These are phyloP conservation scores for Champsocephalus gunnari DNA, from an alignment of 2,797 vertebrate genomes.

Conservation along the genomic window DNA sequence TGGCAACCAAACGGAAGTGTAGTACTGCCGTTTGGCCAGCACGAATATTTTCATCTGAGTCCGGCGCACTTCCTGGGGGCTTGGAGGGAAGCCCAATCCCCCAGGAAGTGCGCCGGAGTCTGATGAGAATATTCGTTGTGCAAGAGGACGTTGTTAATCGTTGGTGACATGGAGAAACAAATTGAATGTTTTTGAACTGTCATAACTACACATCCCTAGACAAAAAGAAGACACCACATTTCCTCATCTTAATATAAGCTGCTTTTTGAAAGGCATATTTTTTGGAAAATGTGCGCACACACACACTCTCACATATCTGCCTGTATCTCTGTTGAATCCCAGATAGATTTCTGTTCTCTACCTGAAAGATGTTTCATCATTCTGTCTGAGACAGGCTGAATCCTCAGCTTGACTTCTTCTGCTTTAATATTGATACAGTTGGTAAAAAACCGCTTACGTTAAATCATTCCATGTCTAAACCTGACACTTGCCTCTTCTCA, in stretches of 20 bases:
- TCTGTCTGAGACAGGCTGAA: slow-evolving; percentile 12
- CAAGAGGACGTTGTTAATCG: slow-evolving; percentile 9
- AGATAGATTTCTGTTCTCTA: slow-evolving; percentile 16
- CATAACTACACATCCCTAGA: slow-evolving; percentile 1
- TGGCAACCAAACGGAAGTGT: too few species aligned
- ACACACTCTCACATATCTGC: not conserved
- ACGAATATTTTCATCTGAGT: too few species aligned
- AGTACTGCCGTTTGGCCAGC: too few species aligned
- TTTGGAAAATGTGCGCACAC: not conserved
- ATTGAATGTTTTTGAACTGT: not conserved
- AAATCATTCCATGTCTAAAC: not conserved
- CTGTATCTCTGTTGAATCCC: not conserved
- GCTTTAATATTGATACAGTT: slow-evolving; percentile 42
- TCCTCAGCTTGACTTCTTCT: slow-evolving; percentile 32
- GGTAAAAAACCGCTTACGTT: slow-evolving; percentile 14
- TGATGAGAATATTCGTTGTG: too few species aligned
- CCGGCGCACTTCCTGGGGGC: too few species aligned
- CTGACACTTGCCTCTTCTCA: not conserved
- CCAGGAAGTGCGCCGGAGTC: too few species aligned
- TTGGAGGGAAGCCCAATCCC: too few species aligned
- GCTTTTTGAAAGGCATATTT: not conserved
- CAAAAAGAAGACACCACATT: not conserved
- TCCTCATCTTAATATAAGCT: not conserved
- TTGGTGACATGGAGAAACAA: not conserved
- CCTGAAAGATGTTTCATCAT: slow-evolving; percentile 33